Base-by-base conservation (phyloP, 1,140 invertebrate species). In the Wasmannia auropunctata region DNA sequence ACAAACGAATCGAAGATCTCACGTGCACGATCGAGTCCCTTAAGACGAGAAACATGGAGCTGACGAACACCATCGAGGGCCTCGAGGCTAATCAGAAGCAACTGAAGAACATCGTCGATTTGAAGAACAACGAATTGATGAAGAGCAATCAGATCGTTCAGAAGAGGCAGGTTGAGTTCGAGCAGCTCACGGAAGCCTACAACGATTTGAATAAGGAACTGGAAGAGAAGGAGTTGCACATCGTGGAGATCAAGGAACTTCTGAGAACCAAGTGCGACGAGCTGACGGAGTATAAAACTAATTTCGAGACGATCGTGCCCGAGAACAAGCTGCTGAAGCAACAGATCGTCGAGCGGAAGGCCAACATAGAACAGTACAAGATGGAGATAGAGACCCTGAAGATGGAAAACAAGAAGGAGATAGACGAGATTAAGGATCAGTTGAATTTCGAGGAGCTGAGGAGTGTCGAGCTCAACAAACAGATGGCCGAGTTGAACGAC, bases 191-290 rank as follows among this genome's bases (percentile, higher is more conserved):
- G 7, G 70, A 89, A 14, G 70, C 54, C 14, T 91, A 87, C 79
- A 84, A 89, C 6, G 89, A 91, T 22, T 14, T 92, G 7, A 92
- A 81, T 49, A 74, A 51, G 6, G 91, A 94, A 40, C 46, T 87
- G 58, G 28, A 83, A 19, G 72, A 90, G 5, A 93, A 94, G 25
- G 54, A 86, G 25, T 54, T 81, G 0, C 77, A 62, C 3, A 91
- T 94, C 16, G 84, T 91, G n/a, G 90, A 94, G 2, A 92, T 95
- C 16, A 92, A 87, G 7, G 3, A 22, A 10, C 51, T 93, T 25
- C 43, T 95, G 7, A 94, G 94, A 84, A 80, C 76, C 6, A 94
- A 95, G 58, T 93, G 93, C 14, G 94, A 95, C 60, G 88, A 91
- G 49, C 31, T 94, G 6, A 93, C 92, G 0, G 94, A 95, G 62